These are phyloP conservation scores for Aphidius ervi DNA, from an alignment of 1,140 invertebrate species.

Conservation along the genomic window DNA sequence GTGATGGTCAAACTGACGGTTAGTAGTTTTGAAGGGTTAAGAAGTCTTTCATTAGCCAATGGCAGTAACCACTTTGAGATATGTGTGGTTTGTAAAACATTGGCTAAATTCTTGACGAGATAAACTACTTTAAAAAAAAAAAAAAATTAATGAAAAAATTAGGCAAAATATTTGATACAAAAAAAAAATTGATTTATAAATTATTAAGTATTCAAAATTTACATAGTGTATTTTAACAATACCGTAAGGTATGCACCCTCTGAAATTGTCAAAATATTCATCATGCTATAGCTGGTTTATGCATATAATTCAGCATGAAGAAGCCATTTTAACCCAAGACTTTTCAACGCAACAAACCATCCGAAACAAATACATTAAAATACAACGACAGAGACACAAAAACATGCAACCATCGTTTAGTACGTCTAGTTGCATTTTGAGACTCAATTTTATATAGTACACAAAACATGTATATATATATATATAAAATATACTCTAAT, in stretches of 20 bases:
- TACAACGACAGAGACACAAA: slow-evolving; percentile 33
- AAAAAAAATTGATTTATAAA: too few species aligned
- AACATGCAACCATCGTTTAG: slow-evolving; percentile 37
- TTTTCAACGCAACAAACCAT: slow-evolving; percentile 32
- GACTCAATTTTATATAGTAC: slow-evolving; percentile 23
- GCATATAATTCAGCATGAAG: slow-evolving; percentile 11
- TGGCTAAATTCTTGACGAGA: too few species aligned
- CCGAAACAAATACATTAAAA: slow-evolving; percentile 44
- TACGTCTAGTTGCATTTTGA: slow-evolving; percentile 37
- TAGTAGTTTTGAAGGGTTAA: slow-evolving; percentile 40
- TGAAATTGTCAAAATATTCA: slow-evolving; percentile 6
- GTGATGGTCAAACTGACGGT: slow-evolving; percentile 20
- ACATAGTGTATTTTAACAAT: slow-evolving; percentile 26
- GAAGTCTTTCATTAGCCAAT: slow-evolving; percentile 39
- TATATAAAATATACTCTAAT: slow-evolving; percentile 41
- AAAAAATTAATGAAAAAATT: too few species aligned
- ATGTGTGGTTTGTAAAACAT: too few species aligned
- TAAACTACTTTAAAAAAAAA: too few species aligned
- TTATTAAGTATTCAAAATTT: not conserved
- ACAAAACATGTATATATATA: slow-evolving; percentile 27
- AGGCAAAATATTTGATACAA: too few species aligned
- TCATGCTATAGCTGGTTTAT: slow-evolving; percentile 19
- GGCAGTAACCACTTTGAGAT: not conserved
- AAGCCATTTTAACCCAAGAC: slow-evolving; percentile 28
- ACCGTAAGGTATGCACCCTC: slow-evolving; percentile 1